phyloP scores from a whole-genome alignment of 2,797 vertebrate species.

The Platalea minor region DNA sequence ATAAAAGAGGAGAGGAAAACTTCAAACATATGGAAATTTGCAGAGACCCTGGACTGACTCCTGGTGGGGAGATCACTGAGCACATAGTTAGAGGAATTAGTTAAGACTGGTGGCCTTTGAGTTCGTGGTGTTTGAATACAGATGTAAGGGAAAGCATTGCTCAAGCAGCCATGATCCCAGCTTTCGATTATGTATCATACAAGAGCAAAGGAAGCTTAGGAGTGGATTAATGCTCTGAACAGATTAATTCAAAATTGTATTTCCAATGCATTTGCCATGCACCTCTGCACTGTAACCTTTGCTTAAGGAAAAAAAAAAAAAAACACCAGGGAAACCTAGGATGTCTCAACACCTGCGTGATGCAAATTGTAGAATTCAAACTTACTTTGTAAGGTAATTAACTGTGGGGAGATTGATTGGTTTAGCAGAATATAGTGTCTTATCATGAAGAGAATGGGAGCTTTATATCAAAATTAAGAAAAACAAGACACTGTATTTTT shows the following conservation, averaged over 20 bases:
- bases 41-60: background rate
- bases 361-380: background rate
- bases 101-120: slow-evolving; percentile 18
- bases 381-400: background rate
- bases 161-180: slow-evolving; percentile 17
- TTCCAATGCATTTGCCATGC: background rate
- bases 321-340: background rate
- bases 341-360: background rate
- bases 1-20: slow-evolving; percentile 36
- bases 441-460: background rate
- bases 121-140: slow-evolving; percentile 2
- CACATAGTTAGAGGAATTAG: slow-evolving; percentile 1
- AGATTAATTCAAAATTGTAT: slow-evolving; percentile 39
- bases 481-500: background rate
- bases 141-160: background rate
- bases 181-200: slow-evolving; percentile 10
- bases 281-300: slow-evolving; percentile 1
- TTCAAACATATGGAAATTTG: slow-evolving; percentile 58
- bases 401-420: background rate
- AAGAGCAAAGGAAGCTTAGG: background rate
- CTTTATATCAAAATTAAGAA: background rate
- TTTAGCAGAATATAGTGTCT: background rate
- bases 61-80: slow-evolving; percentile 4
- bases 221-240: slow-evolving; percentile 52
- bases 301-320: background rate